These are phyloP conservation scores for Ammodytes marinus DNA, from an alignment of 2,113 vertebrate species.

Conservation along the genomic window DNA sequence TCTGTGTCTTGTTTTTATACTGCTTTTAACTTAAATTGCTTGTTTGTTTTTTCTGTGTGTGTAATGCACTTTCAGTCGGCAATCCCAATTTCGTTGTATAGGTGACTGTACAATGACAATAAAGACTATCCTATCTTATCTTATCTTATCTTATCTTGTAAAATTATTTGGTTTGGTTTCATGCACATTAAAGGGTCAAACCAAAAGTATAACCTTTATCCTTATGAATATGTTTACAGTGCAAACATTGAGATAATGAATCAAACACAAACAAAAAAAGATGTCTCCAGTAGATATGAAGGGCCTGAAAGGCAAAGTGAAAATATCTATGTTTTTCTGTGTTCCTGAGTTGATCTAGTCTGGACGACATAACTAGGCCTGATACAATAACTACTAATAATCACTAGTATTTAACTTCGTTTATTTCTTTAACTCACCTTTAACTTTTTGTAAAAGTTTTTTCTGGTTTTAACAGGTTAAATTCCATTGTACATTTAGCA, in stretches of 20 bases:
- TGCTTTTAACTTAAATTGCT: neutral
- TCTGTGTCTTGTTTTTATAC: neutral
- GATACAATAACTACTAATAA: no score
- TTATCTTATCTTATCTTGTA: neutral
- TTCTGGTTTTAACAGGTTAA: no score
- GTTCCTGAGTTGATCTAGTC: neutral
- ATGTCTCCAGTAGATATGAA: neutral
- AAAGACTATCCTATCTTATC: no score
- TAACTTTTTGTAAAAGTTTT: no score
- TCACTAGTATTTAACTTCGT: no score
- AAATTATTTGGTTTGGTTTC: neutral
- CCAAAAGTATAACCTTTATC: neutral
- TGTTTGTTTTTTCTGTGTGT: no score
- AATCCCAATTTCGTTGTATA: no score
- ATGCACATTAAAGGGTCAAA: slow-evolving; percentile 7
- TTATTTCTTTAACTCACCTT: no score
- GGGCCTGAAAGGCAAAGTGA: neutral
- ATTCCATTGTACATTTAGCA: no score
- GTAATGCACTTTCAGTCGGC: no score
- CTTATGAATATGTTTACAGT: slow-evolving; percentile 25
- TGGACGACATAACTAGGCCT: neutral
- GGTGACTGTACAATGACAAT: no score
- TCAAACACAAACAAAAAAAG: neutral
- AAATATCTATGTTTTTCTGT: neutral
- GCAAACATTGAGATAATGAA: slow-evolving; percentile 41